phyloP scores from a whole-genome alignment of 2,113 vertebrate species.

The Gymnocephalus cernua region DNA sequence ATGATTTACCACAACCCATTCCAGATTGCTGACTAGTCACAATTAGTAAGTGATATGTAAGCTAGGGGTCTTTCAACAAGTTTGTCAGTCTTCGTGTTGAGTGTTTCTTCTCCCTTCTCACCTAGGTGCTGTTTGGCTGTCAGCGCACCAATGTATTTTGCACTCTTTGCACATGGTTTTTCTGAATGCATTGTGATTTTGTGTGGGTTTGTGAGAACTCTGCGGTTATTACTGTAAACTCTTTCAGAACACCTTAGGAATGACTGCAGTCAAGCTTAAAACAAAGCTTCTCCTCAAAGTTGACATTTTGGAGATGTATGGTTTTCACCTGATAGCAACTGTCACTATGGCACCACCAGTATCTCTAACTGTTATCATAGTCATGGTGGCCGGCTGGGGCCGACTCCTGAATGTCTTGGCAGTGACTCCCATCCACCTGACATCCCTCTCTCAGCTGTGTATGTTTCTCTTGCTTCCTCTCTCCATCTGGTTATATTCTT shows the following conservation, averaged over 20 bases:
- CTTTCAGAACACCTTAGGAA: not conserved
- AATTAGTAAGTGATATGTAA: slow-evolving; percentile 64
- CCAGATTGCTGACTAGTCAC: slow-evolving; percentile 59
- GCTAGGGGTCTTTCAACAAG: slow-evolving; percentile 22
- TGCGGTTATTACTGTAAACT: not conserved
- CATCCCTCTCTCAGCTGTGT: slow-evolving; percentile 47
- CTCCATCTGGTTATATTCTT: slow-evolving; percentile 75
- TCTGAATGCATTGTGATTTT: slow-evolving; percentile 53
- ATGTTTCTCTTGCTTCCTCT: slow-evolving; percentile 55
- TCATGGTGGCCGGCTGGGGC: slow-evolving; percentile 8
- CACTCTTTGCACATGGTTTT: slow-evolving; percentile 13
- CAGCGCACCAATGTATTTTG: slow-evolving; percentile 36
- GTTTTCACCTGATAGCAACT: slow-evolving; percentile 44
- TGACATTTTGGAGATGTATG: slow-evolving; percentile 8
- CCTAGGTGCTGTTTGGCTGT: slow-evolving; percentile 12
- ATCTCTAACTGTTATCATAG: slow-evolving; percentile 53
- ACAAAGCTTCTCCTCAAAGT: not conserved
- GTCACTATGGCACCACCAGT: slow-evolving; percentile 44
- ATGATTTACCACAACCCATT: slow-evolving; percentile 67
- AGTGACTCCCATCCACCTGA: slow-evolving; percentile 57
- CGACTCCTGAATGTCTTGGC: slow-evolving; percentile 47
- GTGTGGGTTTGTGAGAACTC: slow-evolving; percentile 22
- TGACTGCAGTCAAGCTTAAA: not conserved
- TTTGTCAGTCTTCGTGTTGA: not conserved
- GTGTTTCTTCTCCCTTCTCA: slow-evolving; percentile 54